phyloP scores from a whole-genome alignment of 2,113 vertebrate genomes.

The Chlorocebus sabaeus region DNA sequence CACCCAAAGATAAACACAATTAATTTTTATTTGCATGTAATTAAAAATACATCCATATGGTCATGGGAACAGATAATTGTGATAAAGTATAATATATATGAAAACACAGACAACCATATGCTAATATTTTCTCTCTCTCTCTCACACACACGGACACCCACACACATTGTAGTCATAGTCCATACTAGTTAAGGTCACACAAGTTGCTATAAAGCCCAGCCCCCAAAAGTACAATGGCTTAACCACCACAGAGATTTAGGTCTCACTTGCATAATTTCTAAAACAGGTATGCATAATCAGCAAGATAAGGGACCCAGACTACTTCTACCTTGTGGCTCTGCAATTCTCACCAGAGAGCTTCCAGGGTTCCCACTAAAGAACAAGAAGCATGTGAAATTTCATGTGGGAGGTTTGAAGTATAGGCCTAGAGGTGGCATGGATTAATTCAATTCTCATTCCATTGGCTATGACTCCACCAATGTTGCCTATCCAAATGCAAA shows the following conservation, averaged over 20 bases:
- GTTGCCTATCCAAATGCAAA: neutral
- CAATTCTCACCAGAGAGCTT: neutral
- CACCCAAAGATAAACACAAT: conserved; percentile 43
- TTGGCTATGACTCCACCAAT: neutral
- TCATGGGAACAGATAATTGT: conserved; percentile 12
- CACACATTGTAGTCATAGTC: neutral
- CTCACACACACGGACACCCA: neutral
- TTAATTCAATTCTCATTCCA: neutral
- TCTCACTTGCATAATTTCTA: neutral
- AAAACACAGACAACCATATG: neutral
- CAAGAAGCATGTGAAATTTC: neutral
- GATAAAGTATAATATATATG: neutral
- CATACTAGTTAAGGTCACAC: neutral
- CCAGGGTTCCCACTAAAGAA: neutral
- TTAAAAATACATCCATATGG: conserved; percentile 43
- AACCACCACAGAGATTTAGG: neutral
- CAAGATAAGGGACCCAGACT: neutral
- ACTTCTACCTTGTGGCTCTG: neutral
- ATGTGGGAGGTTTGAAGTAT: neutral
- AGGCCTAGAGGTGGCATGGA: neutral
- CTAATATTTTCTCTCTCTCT: neutral
- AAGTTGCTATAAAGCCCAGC: neutral
- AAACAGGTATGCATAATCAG: neutral
- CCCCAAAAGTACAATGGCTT: neutral
- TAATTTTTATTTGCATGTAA: conserved; percentile 46